Evolutionary conservation across 2,797 vertebrate species (phyloP).

Genomic region (Chrysocyon brachyurus): DNA sequence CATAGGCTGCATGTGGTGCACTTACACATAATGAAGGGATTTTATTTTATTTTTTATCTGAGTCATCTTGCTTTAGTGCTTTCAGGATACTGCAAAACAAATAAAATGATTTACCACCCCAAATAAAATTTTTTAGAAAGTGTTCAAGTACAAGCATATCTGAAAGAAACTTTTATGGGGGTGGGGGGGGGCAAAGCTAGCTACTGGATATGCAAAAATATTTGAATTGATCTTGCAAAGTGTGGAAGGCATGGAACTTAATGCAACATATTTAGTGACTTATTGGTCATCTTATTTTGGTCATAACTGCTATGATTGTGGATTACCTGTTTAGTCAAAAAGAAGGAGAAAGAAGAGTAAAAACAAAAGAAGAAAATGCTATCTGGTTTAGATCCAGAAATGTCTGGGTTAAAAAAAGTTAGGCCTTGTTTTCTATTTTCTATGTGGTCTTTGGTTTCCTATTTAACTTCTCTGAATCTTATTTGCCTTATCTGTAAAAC

Average conservation of each 20-base stretch:
- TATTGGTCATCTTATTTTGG: conserved; percentile 34
- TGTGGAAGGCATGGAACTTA: neutral
- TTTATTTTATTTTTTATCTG: conserved; percentile 61
- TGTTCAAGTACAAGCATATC: neutral
- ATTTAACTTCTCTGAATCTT: conserved; percentile 17
- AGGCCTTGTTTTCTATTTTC: neutral
- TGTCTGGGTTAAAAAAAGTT: conserved; percentile 28
- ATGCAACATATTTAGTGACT: neutral
- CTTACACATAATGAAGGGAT: conserved; percentile 46
- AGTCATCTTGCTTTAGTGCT: conserved; percentile 64
- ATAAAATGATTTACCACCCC: conserved; percentile 49
- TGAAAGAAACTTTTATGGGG: neutral
- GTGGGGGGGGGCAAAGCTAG: neutral
- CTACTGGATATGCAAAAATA: neutral
- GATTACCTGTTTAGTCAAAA: neutral
- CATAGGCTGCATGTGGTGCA: neutral
- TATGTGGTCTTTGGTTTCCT: neutral
- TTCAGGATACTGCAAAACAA: conserved; percentile 66
- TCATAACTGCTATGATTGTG: neutral
- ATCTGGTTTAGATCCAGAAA: conserved; percentile 56
- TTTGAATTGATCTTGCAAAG: neutral
- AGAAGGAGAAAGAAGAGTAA: neutral
- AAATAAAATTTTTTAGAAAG: conserved; percentile 65
- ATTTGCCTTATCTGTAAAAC: conserved; percentile 15
- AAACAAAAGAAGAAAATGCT: neutral